phyloP scores from a whole-genome alignment of 2,113 vertebrate genomes.

The Okapia johnstoni region DNA sequence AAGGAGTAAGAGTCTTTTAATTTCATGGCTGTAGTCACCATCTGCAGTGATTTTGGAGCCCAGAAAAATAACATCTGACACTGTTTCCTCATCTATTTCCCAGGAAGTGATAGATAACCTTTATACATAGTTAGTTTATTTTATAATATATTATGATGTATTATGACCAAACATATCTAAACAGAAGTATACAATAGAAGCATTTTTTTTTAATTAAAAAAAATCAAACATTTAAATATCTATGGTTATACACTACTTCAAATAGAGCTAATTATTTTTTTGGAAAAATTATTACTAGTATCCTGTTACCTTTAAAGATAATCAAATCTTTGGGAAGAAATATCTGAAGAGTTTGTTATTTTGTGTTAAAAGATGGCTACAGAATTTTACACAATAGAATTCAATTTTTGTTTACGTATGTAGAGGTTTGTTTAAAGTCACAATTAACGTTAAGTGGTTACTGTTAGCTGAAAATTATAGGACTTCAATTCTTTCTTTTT shows the following conservation, averaged over 20 bases:
- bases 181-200: constrained; percentile 31
- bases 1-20: too few species aligned
- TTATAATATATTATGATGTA: constrained; percentile 52
- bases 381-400: not conserved
- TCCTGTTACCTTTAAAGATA: not conserved
- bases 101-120: not conserved
- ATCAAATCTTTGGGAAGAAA: not conserved
- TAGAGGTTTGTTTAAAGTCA: not conserved
- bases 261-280: not conserved
- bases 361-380: not conserved
- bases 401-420: not conserved
- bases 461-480: not conserved
- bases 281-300: not conserved
- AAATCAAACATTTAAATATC: constrained; percentile 35
- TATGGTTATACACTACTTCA: not conserved
- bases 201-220: not conserved
- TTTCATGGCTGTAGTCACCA: too few species aligned
- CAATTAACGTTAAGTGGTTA: not conserved
- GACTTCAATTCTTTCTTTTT: not conserved
- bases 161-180: constrained; percentile 66
- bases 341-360: not conserved
- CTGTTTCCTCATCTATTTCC: too few species aligned
- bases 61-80: too few species aligned
- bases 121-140: constrained; percentile 36
- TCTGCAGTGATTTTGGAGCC: too few species aligned